Evolutionary conservation across 2,888 invertebrate species (phyloP).

Genomic region (Amphimallon solstitiale): DNA sequence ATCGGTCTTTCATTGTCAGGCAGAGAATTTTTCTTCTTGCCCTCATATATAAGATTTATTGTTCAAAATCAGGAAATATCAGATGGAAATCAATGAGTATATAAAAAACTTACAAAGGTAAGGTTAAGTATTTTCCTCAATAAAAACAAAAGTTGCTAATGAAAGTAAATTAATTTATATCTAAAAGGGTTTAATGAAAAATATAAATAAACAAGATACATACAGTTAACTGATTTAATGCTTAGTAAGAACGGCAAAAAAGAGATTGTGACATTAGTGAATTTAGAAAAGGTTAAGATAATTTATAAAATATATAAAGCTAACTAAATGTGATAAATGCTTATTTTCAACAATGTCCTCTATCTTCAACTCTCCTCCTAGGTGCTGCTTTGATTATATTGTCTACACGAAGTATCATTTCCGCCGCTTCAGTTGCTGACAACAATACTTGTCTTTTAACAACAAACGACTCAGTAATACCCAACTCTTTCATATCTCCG

Average conservation of each 20-base stretch:
- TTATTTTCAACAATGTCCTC: conserved; percentile 76
- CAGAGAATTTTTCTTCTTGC: too few species aligned
- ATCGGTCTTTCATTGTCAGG: too few species aligned
- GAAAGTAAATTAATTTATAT: too few species aligned
- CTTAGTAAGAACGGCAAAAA: neutral
- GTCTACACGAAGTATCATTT: conserved; percentile 98
- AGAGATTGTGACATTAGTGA: neutral
- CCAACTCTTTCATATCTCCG: conserved; percentile 90
- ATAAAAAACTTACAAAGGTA: too few species aligned
- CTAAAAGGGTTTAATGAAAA: too few species aligned
- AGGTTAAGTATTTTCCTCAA: too few species aligned
- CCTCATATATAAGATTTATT: too few species aligned
- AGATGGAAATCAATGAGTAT: too few species aligned
- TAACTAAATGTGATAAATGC: neutral
- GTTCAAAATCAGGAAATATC: too few species aligned
- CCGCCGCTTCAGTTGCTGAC: conserved; percentile 96
- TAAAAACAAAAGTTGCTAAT: too few species aligned
- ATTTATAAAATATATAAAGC: conserved; percentile 12
- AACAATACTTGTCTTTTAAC: conserved; percentile 96
- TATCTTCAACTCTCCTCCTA: conserved; percentile 86
- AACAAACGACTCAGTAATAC: conserved; percentile 96
- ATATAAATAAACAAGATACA: neutral
- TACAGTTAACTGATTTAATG: neutral
- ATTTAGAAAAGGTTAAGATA: neutral
- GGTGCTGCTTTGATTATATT: conserved; percentile 95